A percentile compares a stretch with the other conserved stretches of the same genome.
Conservation (phyloP, 2,888 invertebrate genomes). For the Tridacna gigas region DNA sequence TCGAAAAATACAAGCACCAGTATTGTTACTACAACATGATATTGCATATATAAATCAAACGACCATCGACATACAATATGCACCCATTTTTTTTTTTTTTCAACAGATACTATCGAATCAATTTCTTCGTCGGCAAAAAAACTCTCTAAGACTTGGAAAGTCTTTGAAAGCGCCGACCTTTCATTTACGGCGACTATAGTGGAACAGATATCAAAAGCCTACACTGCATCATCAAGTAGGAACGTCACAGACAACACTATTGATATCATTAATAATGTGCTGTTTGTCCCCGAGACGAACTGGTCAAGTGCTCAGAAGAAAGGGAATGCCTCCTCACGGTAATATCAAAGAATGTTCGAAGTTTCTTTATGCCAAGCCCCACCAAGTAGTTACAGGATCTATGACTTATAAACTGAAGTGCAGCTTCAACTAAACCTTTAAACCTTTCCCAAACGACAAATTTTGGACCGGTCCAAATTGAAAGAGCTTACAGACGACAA, state of each 20-base stretch:
- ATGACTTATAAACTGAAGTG: too few relatives aligned
- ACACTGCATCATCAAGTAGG: conserved; percentile 28
- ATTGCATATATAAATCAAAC: too few relatives aligned
- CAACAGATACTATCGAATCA: conserved; percentile 49
- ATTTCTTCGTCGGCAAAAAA: conserved; percentile 43
- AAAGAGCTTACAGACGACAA: too few relatives aligned
- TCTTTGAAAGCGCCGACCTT: conserved; percentile 52
- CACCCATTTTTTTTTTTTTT: too few relatives aligned
- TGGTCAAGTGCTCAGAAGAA: conserved; percentile 51
- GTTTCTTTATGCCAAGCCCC: too few relatives aligned
- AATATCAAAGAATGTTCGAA: not conserved
- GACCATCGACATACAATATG: too few relatives aligned
- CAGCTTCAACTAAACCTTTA: too few relatives aligned
- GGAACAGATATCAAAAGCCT: conserved; percentile 46
- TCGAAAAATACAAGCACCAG: too few relatives aligned
- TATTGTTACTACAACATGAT: too few relatives aligned
- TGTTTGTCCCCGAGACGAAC: conserved; percentile 45
- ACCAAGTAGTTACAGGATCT: too few relatives aligned
- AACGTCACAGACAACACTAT: conserved; percentile 53
- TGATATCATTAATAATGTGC: conserved; percentile 59
- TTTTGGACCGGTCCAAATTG: too few relatives aligned
- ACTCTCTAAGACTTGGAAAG: conserved; percentile 40
- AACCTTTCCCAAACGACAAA: too few relatives aligned
- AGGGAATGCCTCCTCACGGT: conserved; percentile 61
- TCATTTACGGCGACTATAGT: conserved; percentile 55